Evolutionary conservation across 23 tunicate species (phyloP), one percentile per base, ranked within the genome.

Genomic region (Botrylloides violaceus): DNA sequence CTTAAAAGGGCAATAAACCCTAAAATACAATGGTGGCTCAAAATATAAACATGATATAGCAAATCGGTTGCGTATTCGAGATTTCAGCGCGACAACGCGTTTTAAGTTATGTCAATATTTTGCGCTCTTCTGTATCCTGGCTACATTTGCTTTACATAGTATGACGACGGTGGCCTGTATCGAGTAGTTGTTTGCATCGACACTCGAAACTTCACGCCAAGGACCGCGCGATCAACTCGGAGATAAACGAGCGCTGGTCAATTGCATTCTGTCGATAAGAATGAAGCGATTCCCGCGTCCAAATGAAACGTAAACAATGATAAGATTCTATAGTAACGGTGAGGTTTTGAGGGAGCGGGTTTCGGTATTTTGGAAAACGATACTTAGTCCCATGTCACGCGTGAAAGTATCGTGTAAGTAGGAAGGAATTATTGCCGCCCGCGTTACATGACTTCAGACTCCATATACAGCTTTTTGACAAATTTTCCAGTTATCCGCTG

Each of bases 211-310:
- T 43, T 43, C 53, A 43, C 53, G 53, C 53, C 53, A 15, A n/a
- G n/a, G n/a, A 15, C 9, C 53, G 12, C 53, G 53, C 12, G 53
- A 43, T 43, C 53, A 43, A 15, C 53, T 15, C 12, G 53, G 53
- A 43, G 53, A 43, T 43, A 43, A 43, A 43, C 53, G 53, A 9
- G 53, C 9, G 15, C 53, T 15, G 53, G 53, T 43, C 53, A 43
- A 43, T 43, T 43, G 53, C 53, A 7, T 43, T 43, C 53, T 43
- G 53, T 43, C 53, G 53, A 43, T 43, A 43, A 43, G 53, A 43
- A 9, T 9, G 15, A 7, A 43, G 53, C 53, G 12, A 15, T 43
- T 9, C 53, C 53, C 53, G 53, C 15, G 9, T 43, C 53, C 53
- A 43, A 43, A 43, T 15, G 12, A 43, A 43, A 43, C 53, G 53